Percentiles rank a stretch among this genome's conserved stretches.
These are phyloP conservation scores for Polymixis lichenea DNA, from an alignment of 2,888 invertebrate genomes.

Conservation along the genomic window DNA sequence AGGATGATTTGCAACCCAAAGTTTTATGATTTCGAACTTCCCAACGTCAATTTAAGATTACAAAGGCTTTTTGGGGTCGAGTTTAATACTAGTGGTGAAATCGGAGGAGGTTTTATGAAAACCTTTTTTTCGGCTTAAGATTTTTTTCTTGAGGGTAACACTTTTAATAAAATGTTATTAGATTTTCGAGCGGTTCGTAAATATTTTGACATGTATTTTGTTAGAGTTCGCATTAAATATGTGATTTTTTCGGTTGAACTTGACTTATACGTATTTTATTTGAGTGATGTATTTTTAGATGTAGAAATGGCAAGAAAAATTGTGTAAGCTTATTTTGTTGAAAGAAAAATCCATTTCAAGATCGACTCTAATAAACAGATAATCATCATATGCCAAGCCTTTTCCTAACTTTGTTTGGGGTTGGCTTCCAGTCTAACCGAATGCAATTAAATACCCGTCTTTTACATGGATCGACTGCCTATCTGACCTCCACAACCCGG, in stretches of 20 bases:
- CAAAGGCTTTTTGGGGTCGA: conserved; percentile 54
- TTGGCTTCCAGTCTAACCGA: no score
- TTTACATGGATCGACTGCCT: no score
- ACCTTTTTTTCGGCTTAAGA: conserved; percentile 33
- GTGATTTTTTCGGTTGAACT: neutral
- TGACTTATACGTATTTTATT: conserved; percentile 7
- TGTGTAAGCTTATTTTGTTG: neutral
- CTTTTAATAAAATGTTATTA: conserved; percentile 54
- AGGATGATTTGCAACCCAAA: conserved; percentile 66
- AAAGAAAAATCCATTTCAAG: neutral
- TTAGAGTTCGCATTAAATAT: conserved; percentile 12
- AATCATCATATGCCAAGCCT: no score
- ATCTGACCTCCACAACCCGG: no score
- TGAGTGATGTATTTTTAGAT: neutral
- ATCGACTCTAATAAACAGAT: no score
- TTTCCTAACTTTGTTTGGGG: no score
- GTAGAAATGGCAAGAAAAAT: neutral
- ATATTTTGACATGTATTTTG: conserved; percentile 34
- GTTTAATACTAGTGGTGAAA: conserved; percentile 53
- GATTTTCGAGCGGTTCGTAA: conserved; percentile 37
- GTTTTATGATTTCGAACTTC: conserved; percentile 64
- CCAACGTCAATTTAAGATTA: conserved; percentile 64
- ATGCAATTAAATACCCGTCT: no score
- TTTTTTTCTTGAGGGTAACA: conserved; percentile 47
- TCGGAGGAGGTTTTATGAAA: conserved; percentile 52